phyloP scores from a whole-genome alignment of 2,113 vertebrate genomes.

The Pandion haliaetus region DNA sequence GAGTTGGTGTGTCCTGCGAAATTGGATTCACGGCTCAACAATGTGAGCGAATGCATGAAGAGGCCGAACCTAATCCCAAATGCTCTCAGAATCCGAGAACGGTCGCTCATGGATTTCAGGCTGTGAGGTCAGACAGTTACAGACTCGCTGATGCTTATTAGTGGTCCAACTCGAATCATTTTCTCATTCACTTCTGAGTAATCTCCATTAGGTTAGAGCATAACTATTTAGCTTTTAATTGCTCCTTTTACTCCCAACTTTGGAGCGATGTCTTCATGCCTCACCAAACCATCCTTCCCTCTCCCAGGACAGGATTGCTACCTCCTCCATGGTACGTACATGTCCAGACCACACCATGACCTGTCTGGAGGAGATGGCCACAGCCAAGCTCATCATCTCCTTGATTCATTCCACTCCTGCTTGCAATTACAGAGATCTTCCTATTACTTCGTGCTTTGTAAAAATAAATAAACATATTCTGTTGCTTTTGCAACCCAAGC shows the following conservation, averaged over 20 bases:
- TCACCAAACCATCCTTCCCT: not conserved
- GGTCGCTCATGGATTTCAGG: not conserved
- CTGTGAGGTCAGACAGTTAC: not conserved
- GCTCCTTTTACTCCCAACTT: not conserved
- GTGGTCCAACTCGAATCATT: not conserved
- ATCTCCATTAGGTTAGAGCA: not conserved
- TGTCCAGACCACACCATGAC: not conserved
- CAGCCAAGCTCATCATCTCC: not conserved
- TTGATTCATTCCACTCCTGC: not conserved
- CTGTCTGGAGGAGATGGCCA: not conserved
- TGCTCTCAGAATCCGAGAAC: accelerated
- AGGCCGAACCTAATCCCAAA: not conserved
- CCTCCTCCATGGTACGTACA: accelerated
- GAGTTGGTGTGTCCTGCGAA: not conserved
- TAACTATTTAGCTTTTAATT: not conserved
- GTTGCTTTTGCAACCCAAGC: not conserved
- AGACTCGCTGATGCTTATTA: not conserved
- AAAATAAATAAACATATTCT: not conserved
- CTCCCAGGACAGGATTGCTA: not conserved
- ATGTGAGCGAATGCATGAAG: not conserved
- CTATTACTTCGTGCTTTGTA: not conserved
- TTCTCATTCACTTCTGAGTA: not conserved
- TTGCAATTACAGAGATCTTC: not conserved
- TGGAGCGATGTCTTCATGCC: not conserved
- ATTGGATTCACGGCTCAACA: not conserved